A percentile compares a stretch with the other conserved stretches of the same genome.
phyloP scores from a whole-genome alignment of 2,113 vertebrate genomes.

The Macroglossus sobrinus region DNA sequence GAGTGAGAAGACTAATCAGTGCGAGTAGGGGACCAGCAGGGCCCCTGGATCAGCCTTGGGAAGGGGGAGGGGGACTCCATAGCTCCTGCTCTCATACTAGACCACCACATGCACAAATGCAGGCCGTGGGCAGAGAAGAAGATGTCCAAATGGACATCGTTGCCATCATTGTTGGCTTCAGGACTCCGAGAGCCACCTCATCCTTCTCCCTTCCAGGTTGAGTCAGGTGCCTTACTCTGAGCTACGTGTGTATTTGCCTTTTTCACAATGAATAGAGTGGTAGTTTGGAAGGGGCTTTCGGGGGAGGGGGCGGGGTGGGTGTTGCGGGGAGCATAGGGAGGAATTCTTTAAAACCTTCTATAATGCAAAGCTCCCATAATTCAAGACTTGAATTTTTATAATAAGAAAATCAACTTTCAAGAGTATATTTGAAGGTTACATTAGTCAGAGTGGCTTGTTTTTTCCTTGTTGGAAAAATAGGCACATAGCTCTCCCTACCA shows the following conservation, averaged over 20 bases:
- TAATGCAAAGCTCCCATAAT: neutral
- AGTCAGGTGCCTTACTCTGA: neutral
- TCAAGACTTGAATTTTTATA: neutral
- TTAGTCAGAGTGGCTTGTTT: neutral
- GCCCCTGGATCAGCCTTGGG: neutral
- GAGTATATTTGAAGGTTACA: neutral
- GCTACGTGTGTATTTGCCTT: neutral
- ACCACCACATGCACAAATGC: neutral
- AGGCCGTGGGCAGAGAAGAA: neutral
- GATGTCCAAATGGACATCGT: neutral
- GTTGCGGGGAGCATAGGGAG: too few relatives aligned
- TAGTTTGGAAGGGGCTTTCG: too few relatives aligned
- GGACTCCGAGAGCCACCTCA: neutral
- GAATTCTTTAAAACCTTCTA: neutral
- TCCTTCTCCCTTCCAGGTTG: neutral
- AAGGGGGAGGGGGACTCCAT: too few relatives aligned
- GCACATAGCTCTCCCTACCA: neutral
- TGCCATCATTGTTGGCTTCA: neutral
- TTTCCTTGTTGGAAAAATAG: neutral
- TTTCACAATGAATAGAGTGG: neutral
- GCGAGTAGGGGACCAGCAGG: neutral
- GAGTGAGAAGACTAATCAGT: neutral
- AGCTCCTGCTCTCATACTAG: neutral
- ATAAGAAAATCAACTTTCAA: slow-evolving; percentile 33
- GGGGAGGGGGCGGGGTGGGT: rapidly evolving